Evolutionary conservation across 2,113 vertebrate species (phyloP).

Genomic region (Laterallus jamaicensis): DNA sequence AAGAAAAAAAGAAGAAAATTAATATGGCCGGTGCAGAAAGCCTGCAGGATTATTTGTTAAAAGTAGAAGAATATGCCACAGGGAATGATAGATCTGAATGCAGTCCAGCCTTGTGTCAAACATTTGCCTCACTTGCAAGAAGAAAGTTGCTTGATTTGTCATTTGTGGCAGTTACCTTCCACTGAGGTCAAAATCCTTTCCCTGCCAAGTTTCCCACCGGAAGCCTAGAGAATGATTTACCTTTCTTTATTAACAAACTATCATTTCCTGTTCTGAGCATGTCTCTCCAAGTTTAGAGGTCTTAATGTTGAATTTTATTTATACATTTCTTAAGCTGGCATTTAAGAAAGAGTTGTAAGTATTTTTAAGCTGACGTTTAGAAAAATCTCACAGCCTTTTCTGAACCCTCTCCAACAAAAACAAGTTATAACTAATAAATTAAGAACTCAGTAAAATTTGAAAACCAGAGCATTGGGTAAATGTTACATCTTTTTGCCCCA

Average conservation of each 20-base stretch:
- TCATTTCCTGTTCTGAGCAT: conserved; percentile 74
- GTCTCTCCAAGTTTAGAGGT: conserved; percentile 59
- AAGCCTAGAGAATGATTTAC: conserved; percentile 83
- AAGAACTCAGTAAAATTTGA: conserved; percentile 47
- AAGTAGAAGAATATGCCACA: conserved; percentile 45
- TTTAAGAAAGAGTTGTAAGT: conserved; percentile 46
- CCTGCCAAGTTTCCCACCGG: conserved; percentile 77
- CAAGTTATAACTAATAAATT: conserved; percentile 69
- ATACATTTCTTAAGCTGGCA: conserved; percentile 56
- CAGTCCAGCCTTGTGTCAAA: conserved; percentile 68
- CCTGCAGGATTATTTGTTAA: conserved; percentile 53
- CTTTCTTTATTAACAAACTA: conserved; percentile 79
- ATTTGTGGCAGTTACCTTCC: conserved; percentile 71
- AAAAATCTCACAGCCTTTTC: conserved; percentile 43
- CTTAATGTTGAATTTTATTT: conserved; percentile 66
- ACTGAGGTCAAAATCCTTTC: conserved; percentile 68
- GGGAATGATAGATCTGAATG: conserved; percentile 59
- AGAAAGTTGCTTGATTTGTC: conserved; percentile 72
- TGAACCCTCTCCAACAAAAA: conserved; percentile 60
- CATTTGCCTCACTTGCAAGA: conserved; percentile 65
- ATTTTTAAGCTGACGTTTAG: conserved; percentile 53
- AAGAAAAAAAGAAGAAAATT: not conserved
- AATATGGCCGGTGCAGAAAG: not conserved
- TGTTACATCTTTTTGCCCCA: not conserved
- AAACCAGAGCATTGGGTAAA: conserved; percentile 6